Percentiles rank a stretch among this genome's conserved stretches.
These are phyloP conservation scores for Diabrotica undecimpunctata DNA, from an alignment of 1,140 invertebrate species.

Conservation along the genomic window DNA sequence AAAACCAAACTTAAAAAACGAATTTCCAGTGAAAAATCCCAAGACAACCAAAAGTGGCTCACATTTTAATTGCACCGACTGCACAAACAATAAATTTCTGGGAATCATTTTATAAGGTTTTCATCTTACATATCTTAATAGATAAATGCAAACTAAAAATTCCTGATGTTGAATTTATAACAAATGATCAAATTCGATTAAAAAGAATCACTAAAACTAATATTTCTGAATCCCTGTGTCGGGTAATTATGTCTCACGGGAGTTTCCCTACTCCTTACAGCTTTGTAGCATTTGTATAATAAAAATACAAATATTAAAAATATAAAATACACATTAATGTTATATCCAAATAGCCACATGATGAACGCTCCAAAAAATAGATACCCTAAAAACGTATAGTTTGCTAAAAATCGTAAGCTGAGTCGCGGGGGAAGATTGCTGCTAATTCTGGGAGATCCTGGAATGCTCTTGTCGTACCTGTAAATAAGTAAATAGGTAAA, in stretches of 20 bases:
- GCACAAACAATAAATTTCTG: too few species aligned
- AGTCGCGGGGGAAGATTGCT: slow-evolving; percentile 63
- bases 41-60: too few species aligned
- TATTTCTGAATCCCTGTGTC: slow-evolving; percentile 36
- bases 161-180: too few species aligned
- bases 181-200: slow-evolving; percentile 7
- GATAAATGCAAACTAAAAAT: too few species aligned
- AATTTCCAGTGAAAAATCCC: too few species aligned
- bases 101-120: too few species aligned
- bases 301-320: slow-evolving; percentile 32
- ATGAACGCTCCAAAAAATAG: slow-evolving; percentile 33
- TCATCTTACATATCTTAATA: too few species aligned
- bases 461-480: slow-evolving; percentile 56
- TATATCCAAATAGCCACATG: slow-evolving; percentile 32
- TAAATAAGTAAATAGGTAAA: slow-evolving; percentile 29
- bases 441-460: slow-evolving; percentile 53
- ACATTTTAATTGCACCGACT: too few species aligned
- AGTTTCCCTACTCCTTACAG: slow-evolving; percentile 21
- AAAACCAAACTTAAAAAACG: too few species aligned
- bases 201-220: slow-evolving; percentile 39
- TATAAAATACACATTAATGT: slow-evolving; percentile 32
- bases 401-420: slow-evolving; percentile 65
- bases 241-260: slow-evolving; percentile 32
- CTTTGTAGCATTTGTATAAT: slow-evolving; percentile 32
- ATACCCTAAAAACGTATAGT: slow-evolving; percentile 57